Base-by-base conservation (phyloP, 2,888 invertebrate genomes). In the Drosophila nr. perissopoda region DNA sequence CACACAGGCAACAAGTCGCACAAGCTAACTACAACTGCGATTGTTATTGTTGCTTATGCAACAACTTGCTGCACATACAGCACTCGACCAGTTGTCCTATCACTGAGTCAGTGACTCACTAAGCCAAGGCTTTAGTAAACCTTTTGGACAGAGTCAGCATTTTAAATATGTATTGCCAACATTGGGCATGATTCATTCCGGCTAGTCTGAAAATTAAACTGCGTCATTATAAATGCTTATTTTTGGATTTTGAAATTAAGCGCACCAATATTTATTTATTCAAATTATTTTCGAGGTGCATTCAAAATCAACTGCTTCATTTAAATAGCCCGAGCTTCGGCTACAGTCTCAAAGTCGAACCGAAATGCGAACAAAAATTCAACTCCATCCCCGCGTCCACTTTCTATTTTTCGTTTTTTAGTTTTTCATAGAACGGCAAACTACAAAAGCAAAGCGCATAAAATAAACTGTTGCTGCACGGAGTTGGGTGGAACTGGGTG, bases 1-100 rank as follows among this genome's bases (percentile, higher is more conserved):
- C 57, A 58, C 36, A 56, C 73, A 65, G 78, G 76, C 83, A 84
- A 88, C 85, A 76, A 84, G 85, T 84, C 81, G 73, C 63, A 53
- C 65, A 40, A 65, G 76, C 59, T 58, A 63, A 42, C 61, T 75
- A 62, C 75, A 65, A 62, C 51, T 49, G 54, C 25, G 48, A 51
- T 49, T 73, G 52, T 27, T 27, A 46, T 63, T 63, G 53, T 68
- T 69, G 70, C 79, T 80, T 81, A 81, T 81, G 80, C 78, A 78
- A 81, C 74, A 74, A 54, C 73, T 67, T 76, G 81, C 69, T 33
- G 46, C 81, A 72, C 82, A 72, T 65, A 46, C 67, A 51, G 46
- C 63, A 57, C 72, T 70, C 71, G 68, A 62, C 64, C 80, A 76
- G 58, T 72, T 71, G 71, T 76, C 83, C 51, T 58, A 73, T 60